Evolutionary conservation across 1,140 invertebrate genomes (phyloP), one percentile per base, ranked within the genome.

Genomic region (Thaumetopoea pityocampa): DNA sequence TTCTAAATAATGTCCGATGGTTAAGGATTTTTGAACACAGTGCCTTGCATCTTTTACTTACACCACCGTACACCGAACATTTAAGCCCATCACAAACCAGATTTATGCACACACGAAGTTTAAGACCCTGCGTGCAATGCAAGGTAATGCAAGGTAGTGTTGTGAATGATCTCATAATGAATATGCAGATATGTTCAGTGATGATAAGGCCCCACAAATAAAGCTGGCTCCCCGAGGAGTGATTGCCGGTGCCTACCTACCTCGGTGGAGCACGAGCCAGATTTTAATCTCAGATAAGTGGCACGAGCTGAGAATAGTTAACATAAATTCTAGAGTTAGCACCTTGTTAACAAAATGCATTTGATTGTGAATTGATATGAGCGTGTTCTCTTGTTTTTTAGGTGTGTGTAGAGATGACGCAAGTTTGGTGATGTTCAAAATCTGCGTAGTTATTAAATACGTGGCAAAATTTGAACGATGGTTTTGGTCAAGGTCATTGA

Each of bases 281-380:
- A 83, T 83, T 82, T 83, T 81, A 83, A 83, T 83, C 79, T 79
- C 62, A 83, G 79, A 83, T 83, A 83, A 78, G 55, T 67, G 56
- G 54, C 57, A 58, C 55, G 59, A 57, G 59, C 60, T 53, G 40
- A 53, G 68, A 71, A 68, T 77, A 80, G 73, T 81, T 79, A 81
- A 79, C 79, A 83, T 83, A 83, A 83, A 83, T 83, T 83, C 66
- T 66, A 58, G 63, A 76, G 63, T 80, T 74, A 82, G 74, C 67
- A 73, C 77, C 73, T 81, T 76, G 74, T 81, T 81, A 73, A 82
- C 72, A 79, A 79, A 76, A 56, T 71, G 77, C 72, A 67, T 79
- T 73, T 74, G 72, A 77, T 83, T 79, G 67, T 74, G 53, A 76
- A 66, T 52, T 56, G 64, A 68, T 76, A 67, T 62, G 52, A 56